phyloP scores from a whole-genome alignment of 2,113 vertebrate genomes.

The Oryzias celebensis region DNA sequence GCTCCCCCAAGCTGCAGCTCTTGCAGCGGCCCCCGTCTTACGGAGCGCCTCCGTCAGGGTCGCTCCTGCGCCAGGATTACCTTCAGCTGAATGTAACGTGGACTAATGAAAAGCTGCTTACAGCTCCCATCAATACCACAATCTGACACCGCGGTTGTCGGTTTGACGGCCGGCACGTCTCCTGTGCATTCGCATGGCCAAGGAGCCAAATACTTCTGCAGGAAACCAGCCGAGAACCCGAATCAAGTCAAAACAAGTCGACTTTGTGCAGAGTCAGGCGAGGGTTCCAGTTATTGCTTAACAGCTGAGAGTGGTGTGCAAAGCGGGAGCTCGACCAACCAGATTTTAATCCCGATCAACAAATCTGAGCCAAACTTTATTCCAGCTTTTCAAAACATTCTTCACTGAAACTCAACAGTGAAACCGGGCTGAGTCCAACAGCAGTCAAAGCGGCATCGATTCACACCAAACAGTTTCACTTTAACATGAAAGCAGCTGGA shows the following conservation, averaged over 20 bases:
- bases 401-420: no score
- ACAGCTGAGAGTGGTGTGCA: constrained; percentile 29
- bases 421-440: no score
- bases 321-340: constrained; percentile 21
- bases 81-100: neutral
- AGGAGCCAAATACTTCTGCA: neutral
- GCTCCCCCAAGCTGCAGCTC: constrained; percentile 19
- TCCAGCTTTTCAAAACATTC: no score
- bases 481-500: no score
- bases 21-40: neutral
- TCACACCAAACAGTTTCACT: no score
- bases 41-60: neutral
- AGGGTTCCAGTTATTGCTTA: constrained; percentile 47
- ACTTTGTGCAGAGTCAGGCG: neutral
- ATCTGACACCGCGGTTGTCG: constrained; percentile 11
- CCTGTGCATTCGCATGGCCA: accelerated
- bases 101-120: constrained; percentile 46
- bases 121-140: constrained; percentile 26
- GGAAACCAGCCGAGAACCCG: constrained; percentile 3
- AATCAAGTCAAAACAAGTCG: constrained; percentile 47
- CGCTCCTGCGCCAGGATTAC: neutral
- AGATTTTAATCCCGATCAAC: neutral
- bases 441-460: no score
- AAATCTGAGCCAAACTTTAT: no score
- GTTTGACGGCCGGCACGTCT: neutral